These are phyloP conservation scores for Petrocephalus sullivani DNA, from an alignment of 2,797 vertebrate species.

Conservation along the genomic window DNA sequence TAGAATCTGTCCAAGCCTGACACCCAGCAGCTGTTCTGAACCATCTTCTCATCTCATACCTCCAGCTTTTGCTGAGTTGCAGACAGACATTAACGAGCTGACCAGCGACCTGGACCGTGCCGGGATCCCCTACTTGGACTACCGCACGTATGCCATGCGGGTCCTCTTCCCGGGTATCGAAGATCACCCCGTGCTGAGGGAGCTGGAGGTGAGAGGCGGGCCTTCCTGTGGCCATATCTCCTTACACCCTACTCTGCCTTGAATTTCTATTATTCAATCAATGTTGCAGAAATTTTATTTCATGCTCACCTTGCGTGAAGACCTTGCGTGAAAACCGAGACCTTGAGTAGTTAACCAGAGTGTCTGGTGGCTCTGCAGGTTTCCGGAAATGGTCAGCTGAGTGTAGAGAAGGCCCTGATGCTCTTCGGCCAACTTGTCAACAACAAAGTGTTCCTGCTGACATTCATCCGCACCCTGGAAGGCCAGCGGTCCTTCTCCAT, in stretches of 20 bases:
- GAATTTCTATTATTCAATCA: background rate
- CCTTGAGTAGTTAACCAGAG: background rate
- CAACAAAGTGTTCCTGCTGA: slow-evolving; percentile 90
- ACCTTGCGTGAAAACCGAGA: background rate
- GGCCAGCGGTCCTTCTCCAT: slow-evolving; percentile 93
- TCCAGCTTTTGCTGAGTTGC: slow-evolving; percentile 87
- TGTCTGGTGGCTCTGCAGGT: slow-evolving; percentile 59
- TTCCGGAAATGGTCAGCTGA: slow-evolving; percentile 80
- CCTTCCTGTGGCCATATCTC: background rate
- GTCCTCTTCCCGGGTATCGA: slow-evolving; percentile 96
- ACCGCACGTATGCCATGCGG: slow-evolving; percentile 87
- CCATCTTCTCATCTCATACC: background rate
- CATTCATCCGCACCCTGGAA: slow-evolving; percentile 92
- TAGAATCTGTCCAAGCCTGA: background rate
- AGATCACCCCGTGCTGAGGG: slow-evolving; percentile 87
- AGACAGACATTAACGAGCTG: slow-evolving; percentile 94
- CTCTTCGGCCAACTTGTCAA: slow-evolving; percentile 91
- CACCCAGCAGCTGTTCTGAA: background rate
- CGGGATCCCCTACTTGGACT: slow-evolving; percentile 88
- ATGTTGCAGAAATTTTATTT: background rate
- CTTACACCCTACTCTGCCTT: background rate
- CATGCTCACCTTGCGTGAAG: background rate
- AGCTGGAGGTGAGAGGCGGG: slow-evolving; percentile 77
- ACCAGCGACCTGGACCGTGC: slow-evolving; percentile 91
- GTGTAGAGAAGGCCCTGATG: slow-evolving; percentile 90